Conservation (phyloP, 2,888 invertebrate genomes). For the Anarsia innoxiella region DNA sequence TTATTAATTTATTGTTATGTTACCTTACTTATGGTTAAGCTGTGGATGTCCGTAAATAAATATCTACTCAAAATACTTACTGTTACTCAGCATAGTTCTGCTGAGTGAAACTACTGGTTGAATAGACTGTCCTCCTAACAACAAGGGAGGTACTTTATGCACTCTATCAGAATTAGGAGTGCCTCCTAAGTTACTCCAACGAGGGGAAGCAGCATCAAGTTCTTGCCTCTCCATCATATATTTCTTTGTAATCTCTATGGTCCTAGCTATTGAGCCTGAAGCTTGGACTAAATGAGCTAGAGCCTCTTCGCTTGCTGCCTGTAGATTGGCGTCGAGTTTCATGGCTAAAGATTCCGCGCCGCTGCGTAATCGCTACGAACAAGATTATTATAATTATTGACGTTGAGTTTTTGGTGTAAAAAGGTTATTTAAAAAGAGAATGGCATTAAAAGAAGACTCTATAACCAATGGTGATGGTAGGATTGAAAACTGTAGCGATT, state of each 20-base stretch:
- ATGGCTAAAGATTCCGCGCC: constrained; percentile 39
- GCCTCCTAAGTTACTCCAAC: constrained; percentile 49
- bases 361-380: constrained; percentile 46
- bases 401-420: no score
- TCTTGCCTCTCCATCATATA: constrained; percentile 41
- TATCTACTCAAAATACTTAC: no score
- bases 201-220: constrained; percentile 34
- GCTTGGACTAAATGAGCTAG: constrained; percentile 51
- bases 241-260: constrained; percentile 43
- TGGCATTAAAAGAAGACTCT: no score
- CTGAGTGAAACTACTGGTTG: constrained; percentile 61
- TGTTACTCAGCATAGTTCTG: constrained; percentile 32
- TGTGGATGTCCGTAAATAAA: no score
- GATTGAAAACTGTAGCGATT: no score
- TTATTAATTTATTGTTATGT: no score
- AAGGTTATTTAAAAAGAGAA: no score
- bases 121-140: constrained; percentile 55
- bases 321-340: constrained; percentile 47
- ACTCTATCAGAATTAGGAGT: constrained; percentile 45
- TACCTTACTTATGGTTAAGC: no score
- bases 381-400: neutral
- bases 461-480: no score
- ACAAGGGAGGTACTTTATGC: constrained; percentile 52
- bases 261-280: constrained; percentile 45
- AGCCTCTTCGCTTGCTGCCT: constrained; percentile 45